A percentile compares a stretch with the other conserved stretches of the same genome.
Conservation (phyloP, 2,113 vertebrate genomes). For the Chaenogobius annularis region DNA sequence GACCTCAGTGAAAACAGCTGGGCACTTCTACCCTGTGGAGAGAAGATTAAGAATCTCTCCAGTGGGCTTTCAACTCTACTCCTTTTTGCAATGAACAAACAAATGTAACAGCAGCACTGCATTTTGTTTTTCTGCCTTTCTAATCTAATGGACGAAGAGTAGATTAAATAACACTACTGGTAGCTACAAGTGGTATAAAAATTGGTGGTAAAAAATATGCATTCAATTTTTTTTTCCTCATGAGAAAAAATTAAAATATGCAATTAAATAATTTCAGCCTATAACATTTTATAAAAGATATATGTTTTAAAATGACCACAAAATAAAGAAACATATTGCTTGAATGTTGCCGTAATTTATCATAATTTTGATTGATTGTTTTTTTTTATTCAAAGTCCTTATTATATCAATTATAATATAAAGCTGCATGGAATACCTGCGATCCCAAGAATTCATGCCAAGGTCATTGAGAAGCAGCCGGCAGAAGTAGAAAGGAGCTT, state of each 20-base stretch:
- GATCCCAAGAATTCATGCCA: conserved; percentile 98
- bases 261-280: no score
- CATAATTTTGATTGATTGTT: no score
- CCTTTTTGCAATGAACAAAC: conserved; percentile 41
- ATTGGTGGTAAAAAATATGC: no score
- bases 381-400: no score
- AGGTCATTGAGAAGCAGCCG: conserved; percentile 89
- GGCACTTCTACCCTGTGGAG: conserved; percentile 66
- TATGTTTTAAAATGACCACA: no score
- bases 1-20: conserved; percentile 67
- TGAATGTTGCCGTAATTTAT: no score
- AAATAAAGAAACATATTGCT: no score
- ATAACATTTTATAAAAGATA: no score
- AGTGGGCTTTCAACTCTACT: conserved; percentile 57
- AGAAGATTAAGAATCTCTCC: conserved; percentile 69
- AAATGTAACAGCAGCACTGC: background rate
- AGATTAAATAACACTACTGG: background rate
- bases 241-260: no score
- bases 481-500: conserved; percentile 94
- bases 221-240: no score
- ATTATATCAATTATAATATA: background rate
- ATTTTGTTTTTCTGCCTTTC: background rate
- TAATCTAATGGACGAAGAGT: background rate
- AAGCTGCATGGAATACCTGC: conserved; percentile 80
- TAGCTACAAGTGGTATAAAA: no score